phyloP scores from a whole-genome alignment of 2,797 vertebrate genomes.

The Xiphorhynchus erythropygius region DNA sequence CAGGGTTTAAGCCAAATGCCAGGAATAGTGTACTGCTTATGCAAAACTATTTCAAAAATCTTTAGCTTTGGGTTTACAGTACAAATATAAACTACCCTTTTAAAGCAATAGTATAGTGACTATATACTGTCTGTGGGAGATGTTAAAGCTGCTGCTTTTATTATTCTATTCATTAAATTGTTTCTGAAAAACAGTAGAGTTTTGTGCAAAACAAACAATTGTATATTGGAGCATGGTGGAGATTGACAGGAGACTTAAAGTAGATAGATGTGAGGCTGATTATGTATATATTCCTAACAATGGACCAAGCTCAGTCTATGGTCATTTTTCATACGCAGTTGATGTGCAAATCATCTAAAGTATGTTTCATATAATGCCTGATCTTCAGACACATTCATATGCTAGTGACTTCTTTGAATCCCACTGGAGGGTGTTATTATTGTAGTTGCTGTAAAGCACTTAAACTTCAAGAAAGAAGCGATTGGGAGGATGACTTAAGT shows the following conservation, averaged over 20 bases:
- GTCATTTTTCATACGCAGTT: conserved; percentile 15
- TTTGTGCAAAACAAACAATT: neutral
- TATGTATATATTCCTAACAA: conserved; percentile 5
- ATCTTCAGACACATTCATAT: conserved; percentile 15
- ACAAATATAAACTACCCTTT: neutral
- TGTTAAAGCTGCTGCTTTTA: neutral
- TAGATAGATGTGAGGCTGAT: neutral
- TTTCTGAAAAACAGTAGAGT: neutral
- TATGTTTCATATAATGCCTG: neutral
- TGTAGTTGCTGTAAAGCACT: conserved; percentile 22
- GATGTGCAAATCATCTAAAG: conserved; percentile 25
- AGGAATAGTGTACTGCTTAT: neutral
- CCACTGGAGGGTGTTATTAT: neutral
- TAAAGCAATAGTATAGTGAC: neutral
- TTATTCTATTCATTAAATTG: neutral
- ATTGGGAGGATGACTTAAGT: conserved; percentile 9
- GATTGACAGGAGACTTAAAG: conserved; percentile 1
- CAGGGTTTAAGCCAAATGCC: neutral
- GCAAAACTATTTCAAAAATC: neutral
- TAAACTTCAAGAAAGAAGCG: conserved; percentile 26
- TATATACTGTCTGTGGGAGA: neutral
- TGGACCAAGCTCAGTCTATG: neutral
- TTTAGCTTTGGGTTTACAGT: neutral
- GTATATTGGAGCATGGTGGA: neutral
- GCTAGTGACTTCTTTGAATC: conserved; percentile 31